Percentiles rank a stretch among this genome's conserved stretches.
Conservation (phyloP, 2,113 vertebrate genomes). For the Dunckerocampus dactyliophorus region DNA sequence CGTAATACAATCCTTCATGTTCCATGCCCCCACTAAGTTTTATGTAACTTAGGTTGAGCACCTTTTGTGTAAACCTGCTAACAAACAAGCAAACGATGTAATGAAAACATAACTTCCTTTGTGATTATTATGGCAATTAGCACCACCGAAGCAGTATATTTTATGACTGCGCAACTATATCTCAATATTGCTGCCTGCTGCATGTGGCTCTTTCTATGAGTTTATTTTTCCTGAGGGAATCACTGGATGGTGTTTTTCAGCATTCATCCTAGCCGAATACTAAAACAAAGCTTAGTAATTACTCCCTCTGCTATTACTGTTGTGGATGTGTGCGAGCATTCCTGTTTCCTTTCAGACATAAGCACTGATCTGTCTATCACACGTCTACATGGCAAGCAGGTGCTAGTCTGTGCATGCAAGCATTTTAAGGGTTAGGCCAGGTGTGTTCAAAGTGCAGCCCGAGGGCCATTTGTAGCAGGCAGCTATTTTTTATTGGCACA, state of each 20-base stretch:
- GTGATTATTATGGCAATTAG: background rate
- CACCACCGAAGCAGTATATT: background rate
- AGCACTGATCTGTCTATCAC: too few relatives aligned
- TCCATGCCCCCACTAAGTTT: too few relatives aligned
- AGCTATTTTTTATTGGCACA: too few relatives aligned
- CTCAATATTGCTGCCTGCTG: constrained; percentile 5
- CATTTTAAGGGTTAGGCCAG: too few relatives aligned
- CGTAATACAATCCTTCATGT: too few relatives aligned
- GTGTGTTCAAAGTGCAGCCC: too few relatives aligned
- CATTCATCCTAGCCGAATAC: constrained; percentile 26
- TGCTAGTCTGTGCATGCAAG: too few relatives aligned
- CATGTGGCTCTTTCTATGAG: constrained; percentile 19
- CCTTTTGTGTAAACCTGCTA: too few relatives aligned
- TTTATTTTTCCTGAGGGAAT: constrained; percentile 47
- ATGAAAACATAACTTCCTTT: background rate
- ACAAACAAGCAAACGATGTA: too few relatives aligned
- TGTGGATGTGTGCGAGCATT: constrained; percentile 1
- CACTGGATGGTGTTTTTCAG: constrained; percentile 38
- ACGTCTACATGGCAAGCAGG: too few relatives aligned
- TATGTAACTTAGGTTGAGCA: too few relatives aligned
- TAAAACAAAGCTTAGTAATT: constrained; percentile 32
- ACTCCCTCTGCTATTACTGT: constrained; percentile 10
- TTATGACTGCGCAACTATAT: background rate
- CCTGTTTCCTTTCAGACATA: background rate
- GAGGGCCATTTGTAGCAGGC: too few relatives aligned